Conservation (phyloP, 2,888 invertebrate genomes). For the Stenodema calcarata region DNA sequence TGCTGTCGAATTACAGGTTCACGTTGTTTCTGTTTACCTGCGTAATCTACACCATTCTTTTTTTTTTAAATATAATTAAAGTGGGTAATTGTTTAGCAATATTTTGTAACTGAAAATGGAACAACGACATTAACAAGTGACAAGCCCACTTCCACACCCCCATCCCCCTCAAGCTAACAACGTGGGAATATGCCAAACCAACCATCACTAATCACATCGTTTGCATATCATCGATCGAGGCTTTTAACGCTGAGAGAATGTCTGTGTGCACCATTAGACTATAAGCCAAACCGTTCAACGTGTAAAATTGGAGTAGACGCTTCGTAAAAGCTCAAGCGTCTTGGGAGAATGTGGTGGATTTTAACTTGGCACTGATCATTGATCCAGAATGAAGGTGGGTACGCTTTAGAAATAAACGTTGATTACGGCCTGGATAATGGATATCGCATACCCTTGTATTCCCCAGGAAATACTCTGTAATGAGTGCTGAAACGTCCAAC, state of each 20-base stretch:
- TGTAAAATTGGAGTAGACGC: neutral
- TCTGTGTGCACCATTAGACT: neutral
- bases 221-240: slow-evolving; percentile 1
- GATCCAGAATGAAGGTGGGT: too few species aligned
- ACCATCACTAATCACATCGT: neutral
- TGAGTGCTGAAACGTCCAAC: too few species aligned
- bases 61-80: too few species aligned
- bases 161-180: neutral
- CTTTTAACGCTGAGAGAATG: neutral
- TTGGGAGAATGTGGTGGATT: neutral
- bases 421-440: too few species aligned
- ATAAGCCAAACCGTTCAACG: neutral
- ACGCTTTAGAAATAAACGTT: too few species aligned
- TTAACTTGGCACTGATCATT: neutral
- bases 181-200: neutral
- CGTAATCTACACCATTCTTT: too few species aligned
- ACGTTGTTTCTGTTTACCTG: too few species aligned
- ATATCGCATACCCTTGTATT: too few species aligned
- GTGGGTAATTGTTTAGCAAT: too few species aligned
- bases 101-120: neutral
- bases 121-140: neutral
- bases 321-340: neutral
- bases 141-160: neutral
- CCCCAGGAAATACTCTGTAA: too few species aligned
- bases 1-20: too few species aligned